These are phyloP conservation scores for Lanistes nyassanus DNA, from an alignment of 1,140 invertebrate species.

Conservation along the genomic window DNA sequence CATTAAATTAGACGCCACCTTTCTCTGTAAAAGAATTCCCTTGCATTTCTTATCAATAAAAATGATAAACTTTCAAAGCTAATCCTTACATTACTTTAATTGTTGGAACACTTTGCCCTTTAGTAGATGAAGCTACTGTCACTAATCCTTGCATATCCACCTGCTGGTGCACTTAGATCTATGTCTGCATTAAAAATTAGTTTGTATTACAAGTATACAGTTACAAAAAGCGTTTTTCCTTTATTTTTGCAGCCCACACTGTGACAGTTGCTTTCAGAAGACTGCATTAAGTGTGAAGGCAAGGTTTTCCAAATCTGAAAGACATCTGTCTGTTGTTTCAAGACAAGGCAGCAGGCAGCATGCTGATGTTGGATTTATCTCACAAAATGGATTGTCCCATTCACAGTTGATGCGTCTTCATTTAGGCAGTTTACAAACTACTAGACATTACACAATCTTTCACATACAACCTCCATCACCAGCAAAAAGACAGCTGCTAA, in stretches of 20 bases:
- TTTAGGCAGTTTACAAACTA: conserved; percentile 18
- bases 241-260: conserved; percentile 5
- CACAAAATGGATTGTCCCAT: background rate
- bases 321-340: conserved; percentile 12
- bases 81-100: background rate
- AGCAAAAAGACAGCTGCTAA: conserved; percentile 1
- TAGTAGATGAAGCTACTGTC: background rate
- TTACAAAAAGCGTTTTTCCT: background rate
- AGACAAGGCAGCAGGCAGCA: background rate
- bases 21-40: too few relatives aligned
- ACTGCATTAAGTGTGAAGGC: background rate
- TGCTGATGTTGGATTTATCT: background rate
- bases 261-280: conserved; percentile 8
- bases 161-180: too few relatives aligned
- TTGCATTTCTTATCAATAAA: too few relatives aligned
- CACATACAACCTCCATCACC: background rate
- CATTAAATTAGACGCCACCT: too few relatives aligned
- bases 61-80: background rate
- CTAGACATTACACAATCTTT: background rate
- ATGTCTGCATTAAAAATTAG: background rate
- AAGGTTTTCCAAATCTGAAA: background rate
- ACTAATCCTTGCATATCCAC: too few relatives aligned
- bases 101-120: background rate
- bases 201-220: background rate
- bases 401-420: conserved; percentile 30